A percentile compares a stretch with the other conserved stretches of the same genome.
Evolutionary conservation across 2,113 vertebrate species (phyloP).

Genomic region (Thomomys bottae): DNA sequence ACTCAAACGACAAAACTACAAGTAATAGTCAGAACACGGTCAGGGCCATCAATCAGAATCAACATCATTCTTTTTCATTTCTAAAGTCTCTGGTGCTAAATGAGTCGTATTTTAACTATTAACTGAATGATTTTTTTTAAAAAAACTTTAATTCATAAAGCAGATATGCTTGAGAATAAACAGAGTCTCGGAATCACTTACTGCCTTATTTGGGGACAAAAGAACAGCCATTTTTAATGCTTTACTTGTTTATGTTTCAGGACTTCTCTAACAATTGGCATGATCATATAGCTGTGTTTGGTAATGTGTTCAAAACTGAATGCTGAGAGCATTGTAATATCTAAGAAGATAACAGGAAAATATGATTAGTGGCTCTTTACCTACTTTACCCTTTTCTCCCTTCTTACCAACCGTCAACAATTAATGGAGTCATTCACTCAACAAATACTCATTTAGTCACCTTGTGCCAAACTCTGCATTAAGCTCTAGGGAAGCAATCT

Average conservation of each 20-base stretch:
- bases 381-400: constrained; percentile 4
- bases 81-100: constrained; percentile 24
- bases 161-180: neutral
- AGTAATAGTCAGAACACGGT: constrained; percentile 81
- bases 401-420: constrained; percentile 32
- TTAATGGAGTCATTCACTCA: constrained; percentile 41
- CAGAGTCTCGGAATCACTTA: neutral
- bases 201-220: neutral
- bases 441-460: constrained; percentile 17
- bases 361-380: neutral
- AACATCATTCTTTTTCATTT: constrained; percentile 14
- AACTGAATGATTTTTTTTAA: constrained; percentile 21
- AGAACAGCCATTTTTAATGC: neutral
- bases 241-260: constrained; percentile 22
- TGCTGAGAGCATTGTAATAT: constrained; percentile 6
- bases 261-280: neutral
- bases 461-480: neutral
- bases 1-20: constrained; percentile 76
- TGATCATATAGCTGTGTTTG: constrained; percentile 23
- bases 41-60: constrained; percentile 81
- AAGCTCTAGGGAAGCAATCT: neutral
- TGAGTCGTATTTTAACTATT: constrained; percentile 7
- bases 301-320: neutral
- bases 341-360: constrained; percentile 6
- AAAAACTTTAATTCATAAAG: neutral